phyloP scores from a whole-genome alignment of 2,113 vertebrate species.

The Amphiprion ocellaris region DNA sequence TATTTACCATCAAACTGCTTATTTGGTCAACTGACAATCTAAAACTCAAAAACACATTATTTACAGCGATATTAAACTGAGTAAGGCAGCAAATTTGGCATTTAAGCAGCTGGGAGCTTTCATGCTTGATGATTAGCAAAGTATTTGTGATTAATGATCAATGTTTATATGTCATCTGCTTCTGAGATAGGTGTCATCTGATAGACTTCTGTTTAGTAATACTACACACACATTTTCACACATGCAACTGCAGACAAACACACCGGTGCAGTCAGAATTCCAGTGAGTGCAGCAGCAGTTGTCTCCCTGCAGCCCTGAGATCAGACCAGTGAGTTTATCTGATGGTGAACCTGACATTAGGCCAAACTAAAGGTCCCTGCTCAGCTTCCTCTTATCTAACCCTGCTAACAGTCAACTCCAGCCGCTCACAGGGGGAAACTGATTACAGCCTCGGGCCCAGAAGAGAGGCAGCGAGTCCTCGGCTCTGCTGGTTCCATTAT shows the following conservation, averaged over 20 bases:
- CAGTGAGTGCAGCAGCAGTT: constrained; percentile 62
- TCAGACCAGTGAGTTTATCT: constrained; percentile 77
- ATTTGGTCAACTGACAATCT: too few relatives aligned
- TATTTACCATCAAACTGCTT: too few relatives aligned
- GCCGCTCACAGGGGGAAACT: constrained; percentile 63
- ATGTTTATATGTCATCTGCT: too few relatives aligned
- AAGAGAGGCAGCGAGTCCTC: constrained; percentile 57
- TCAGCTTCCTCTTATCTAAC: constrained; percentile 72
- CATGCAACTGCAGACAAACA: constrained; percentile 12
- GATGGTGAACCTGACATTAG: constrained; percentile 78
- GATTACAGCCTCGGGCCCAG: constrained; percentile 68
- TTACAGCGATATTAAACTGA: too few relatives aligned
- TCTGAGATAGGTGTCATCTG: too few relatives aligned
- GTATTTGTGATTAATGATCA: too few relatives aligned
- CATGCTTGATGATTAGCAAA: too few relatives aligned
- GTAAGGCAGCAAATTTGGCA: too few relatives aligned
- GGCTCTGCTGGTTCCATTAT: constrained; percentile 71
- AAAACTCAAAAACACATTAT: too few relatives aligned
- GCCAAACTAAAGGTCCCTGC: constrained; percentile 73
- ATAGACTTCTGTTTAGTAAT: too few relatives aligned
- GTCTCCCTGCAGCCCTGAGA: constrained; percentile 65
- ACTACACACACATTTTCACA: background rate
- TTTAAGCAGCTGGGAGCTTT: too few relatives aligned
- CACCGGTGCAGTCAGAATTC: constrained; percentile 61
- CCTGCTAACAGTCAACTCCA: constrained; percentile 65